Base-by-base conservation (phyloP, 2,888 invertebrate species). In the Xanthorhoe spadicearia region DNA sequence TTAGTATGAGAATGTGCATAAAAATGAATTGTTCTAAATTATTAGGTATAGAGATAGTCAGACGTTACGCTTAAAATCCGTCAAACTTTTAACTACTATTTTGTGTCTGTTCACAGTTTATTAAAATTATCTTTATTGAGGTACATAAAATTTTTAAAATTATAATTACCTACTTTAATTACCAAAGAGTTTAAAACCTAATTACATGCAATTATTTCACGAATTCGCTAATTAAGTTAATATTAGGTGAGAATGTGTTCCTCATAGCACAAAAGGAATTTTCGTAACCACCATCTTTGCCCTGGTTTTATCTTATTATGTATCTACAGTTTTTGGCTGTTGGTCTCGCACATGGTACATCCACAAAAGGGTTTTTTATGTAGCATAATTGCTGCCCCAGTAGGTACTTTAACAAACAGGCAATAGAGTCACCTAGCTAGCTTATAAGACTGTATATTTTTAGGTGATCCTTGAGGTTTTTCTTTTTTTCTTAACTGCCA, bases 151-250 rank as follows among this genome's bases (percentile, higher is more conserved):
- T 49, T 13, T 38, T 18, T 46, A 35, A 15, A 28, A 35, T 48
- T 38, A 3, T 48, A 49, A 54, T 35, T 35, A 43, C n/a, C n/a
- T n/a, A n/a, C 15, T 15, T 10, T 53, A 32, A 59, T 51, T 51
- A 54, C 46, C 48, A 17, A 17, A 23, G 32, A 55, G n/a, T 61
- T 54, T 57, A 61, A 55, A 54, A 2, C 58, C 48, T 69, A 65
- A 66, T 69, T 56, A 63, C 62, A 61, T 64, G 55, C 56, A 59
- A 10, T 54, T 59, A 66, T 54, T 57, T 58, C 46, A 54, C 9
- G 15, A 51, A 54, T 54, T 13, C 53, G 50, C 54, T 54, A 54
- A 58, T 62, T 62, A 59, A 61, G 55, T 50, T 48, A 43, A 19
- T 55, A 61, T 53, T 43, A 54, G 35, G 64, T 64, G 65, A 48